Conservation (phyloP, 2,888 invertebrate genomes). For the Stenchaetothrips biformis region DNA sequence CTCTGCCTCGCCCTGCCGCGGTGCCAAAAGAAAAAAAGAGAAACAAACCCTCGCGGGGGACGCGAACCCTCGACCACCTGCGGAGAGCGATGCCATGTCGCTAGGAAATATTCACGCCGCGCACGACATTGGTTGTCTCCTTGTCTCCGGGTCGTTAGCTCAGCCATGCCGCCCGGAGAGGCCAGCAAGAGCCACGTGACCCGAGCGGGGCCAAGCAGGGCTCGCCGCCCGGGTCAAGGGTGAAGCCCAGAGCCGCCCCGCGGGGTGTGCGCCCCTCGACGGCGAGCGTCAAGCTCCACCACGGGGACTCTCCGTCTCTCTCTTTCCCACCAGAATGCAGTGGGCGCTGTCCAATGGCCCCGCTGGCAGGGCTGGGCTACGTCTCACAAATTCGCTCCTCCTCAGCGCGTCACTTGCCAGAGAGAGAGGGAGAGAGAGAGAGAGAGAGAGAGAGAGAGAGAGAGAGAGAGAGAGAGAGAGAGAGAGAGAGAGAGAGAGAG, state of each 20-base stretch:
- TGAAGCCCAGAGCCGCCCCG: not conserved
- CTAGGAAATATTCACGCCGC: not conserved
- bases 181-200: not conserved
- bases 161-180: not conserved
- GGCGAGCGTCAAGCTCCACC: not conserved
- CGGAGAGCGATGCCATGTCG: not conserved
- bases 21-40: not conserved
- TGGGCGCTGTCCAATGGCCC: not conserved
- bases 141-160: not conserved
- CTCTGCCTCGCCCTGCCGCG: not conserved
- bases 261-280: not conserved
- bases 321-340: not conserved
- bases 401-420: no score
- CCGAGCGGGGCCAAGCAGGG: not conserved
- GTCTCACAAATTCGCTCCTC: not conserved
- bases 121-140: not conserved
- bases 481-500: not conserved
- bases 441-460: slow-evolving; percentile 28
- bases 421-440: not conserved
- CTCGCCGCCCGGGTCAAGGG: not conserved
- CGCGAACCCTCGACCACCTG: not conserved
- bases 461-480: slow-evolving; percentile 28
- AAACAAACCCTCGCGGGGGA: no score
- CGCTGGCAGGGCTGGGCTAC: no score
- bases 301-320: not conserved